These are phyloP conservation scores for Leiothrix lutea DNA, from an alignment of 2,113 vertebrate genomes.

Conservation along the genomic window DNA sequence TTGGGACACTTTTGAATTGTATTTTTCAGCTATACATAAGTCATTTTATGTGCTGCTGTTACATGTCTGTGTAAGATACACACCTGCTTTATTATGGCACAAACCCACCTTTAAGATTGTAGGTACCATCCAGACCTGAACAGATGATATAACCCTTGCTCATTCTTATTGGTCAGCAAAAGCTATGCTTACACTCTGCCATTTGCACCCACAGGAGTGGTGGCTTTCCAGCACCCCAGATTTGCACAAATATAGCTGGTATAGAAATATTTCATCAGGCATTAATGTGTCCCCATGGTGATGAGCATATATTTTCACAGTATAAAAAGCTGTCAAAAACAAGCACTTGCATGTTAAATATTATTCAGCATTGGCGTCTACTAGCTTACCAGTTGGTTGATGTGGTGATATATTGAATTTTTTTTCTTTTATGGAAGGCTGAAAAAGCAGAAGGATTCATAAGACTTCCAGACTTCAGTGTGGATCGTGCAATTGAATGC, in stretches of 20 bases:
- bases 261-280: not conserved
- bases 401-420: not conserved
- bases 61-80: fast-evolving
- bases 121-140: not conserved
- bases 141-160: not conserved
- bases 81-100: not conserved
- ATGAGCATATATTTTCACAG: not conserved
- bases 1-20: not conserved
- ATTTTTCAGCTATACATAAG: not conserved
- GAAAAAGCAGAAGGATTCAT: conserved; percentile 97
- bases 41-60: not conserved
- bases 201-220: not conserved
- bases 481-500: conserved; percentile 91
- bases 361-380: not conserved
- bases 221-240: not conserved
- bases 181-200: not conserved
- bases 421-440: conserved; percentile 75
- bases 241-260: not conserved
- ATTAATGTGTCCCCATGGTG: conserved; percentile 23
- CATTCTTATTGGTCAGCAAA: not conserved
- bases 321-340: not conserved
- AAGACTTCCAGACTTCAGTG: conserved; percentile 89
- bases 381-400: not conserved
- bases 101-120: not conserved
- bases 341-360: not conserved